Evolutionary conservation across 2,113 vertebrate species (phyloP).

Genomic region (Raja brachyura): DNA sequence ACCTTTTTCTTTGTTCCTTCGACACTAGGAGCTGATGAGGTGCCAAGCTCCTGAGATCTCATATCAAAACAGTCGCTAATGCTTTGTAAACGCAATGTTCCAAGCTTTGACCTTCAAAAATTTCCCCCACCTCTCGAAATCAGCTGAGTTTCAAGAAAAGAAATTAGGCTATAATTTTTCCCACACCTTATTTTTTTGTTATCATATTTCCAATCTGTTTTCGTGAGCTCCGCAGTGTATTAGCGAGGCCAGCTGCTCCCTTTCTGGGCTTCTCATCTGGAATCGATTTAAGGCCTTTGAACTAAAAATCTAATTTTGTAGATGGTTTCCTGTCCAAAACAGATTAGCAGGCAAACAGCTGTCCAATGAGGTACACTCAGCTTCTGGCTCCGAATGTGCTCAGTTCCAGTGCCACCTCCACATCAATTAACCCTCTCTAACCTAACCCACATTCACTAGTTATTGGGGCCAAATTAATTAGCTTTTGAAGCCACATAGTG

Average conservation of each 20-base stretch:
- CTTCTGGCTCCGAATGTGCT: not conserved
- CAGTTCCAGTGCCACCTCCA: not conserved
- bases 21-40: not conserved
- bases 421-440: conserved; percentile 11
- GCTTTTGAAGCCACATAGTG: not conserved
- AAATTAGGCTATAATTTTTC: conserved; percentile 7
- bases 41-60: not conserved
- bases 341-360: conserved; percentile 26
- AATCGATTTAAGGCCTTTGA: conserved; percentile 30
- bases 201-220: conserved; percentile 32
- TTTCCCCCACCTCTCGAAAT: not conserved
- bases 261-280: conserved; percentile 23
- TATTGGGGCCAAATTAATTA: not conserved
- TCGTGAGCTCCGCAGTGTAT: conserved; percentile 18
- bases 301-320: conserved; percentile 37
- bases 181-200: conserved; percentile 14
- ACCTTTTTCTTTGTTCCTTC: not conserved
- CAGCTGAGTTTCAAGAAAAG: not conserved
- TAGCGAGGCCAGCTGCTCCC: not conserved
- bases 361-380: not conserved
- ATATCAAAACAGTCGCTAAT: not conserved
- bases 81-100: not conserved
- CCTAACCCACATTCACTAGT: not conserved
- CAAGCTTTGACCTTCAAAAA: not conserved
- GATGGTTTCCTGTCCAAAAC: conserved; percentile 11